Evolutionary conservation across 2,113 vertebrate genomes (phyloP).

Genomic region (Myocastor coypus): DNA sequence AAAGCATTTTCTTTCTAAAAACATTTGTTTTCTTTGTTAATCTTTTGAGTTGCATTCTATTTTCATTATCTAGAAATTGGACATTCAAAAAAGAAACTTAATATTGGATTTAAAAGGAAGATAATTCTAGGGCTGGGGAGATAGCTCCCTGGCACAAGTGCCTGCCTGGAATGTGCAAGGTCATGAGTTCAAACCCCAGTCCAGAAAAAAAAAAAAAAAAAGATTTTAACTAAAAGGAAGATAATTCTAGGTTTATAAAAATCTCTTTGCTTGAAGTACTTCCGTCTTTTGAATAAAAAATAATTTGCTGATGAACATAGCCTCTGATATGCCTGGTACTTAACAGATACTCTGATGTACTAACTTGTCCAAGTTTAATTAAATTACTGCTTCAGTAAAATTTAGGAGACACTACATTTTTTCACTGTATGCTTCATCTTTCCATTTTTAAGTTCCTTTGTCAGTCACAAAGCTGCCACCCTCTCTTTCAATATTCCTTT

Average conservation of each 20-base stretch:
- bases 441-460: background rate
- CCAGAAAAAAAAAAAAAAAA: too few species aligned
- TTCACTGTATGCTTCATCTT: too few species aligned
- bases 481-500: background rate
- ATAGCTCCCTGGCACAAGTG: too few species aligned
- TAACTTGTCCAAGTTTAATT: conserved; percentile 22
- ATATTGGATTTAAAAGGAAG: background rate
- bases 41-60: background rate
- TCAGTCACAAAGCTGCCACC: background rate
- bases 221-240: conserved; percentile 30
- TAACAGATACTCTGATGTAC: background rate
- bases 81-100: background rate
- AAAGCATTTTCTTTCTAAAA: background rate
- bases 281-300: conserved; percentile 25
- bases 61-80: conserved; percentile 53
- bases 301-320: conserved; percentile 22
- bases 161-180: too few species aligned
- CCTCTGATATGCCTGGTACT: background rate
- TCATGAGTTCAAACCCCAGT: too few species aligned
- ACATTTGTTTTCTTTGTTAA: background rate
- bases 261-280: background rate
- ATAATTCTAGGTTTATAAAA: background rate
- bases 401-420: background rate
- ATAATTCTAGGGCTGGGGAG: background rate
- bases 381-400: conserved; percentile 24